Conservation (phyloP, 2,113 vertebrate species). For the Urocynchramus pylzowi region DNA sequence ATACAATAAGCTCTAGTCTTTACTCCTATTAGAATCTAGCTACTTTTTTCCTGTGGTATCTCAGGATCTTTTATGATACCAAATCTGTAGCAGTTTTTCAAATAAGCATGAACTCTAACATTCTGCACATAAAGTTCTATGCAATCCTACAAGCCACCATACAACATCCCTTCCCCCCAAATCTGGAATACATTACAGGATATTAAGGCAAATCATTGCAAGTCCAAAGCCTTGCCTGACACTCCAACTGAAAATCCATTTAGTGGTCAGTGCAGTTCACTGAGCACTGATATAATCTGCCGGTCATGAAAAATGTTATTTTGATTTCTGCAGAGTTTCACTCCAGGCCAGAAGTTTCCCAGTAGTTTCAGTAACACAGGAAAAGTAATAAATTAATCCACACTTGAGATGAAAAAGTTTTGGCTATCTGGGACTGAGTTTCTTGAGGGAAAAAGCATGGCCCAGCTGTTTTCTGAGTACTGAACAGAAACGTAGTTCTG, state of each 20-base stretch:
- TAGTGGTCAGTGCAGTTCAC: not conserved
- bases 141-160: not conserved
- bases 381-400: not conserved
- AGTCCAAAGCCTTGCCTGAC: not conserved
- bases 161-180: not conserved
- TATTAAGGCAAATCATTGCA: not conserved
- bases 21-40: not conserved
- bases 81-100: not conserved
- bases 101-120: not conserved
- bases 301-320: not conserved
- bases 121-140: not conserved
- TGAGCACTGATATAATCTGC: not conserved
- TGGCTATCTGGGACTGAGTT: not conserved
- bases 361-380: not conserved
- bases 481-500: not conserved
- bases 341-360: not conserved
- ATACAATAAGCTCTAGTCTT: not conserved
- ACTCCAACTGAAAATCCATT: slow-evolving; percentile 15
- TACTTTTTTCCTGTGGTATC: not conserved
- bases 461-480: not conserved
- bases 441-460: not conserved
- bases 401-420: not conserved
- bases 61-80: not conserved
- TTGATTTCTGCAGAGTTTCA: not conserved
- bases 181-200: not conserved